Evolutionary conservation across 1,140 invertebrate species (phyloP).

Genomic region (Galendromus occidentalis): DNA sequence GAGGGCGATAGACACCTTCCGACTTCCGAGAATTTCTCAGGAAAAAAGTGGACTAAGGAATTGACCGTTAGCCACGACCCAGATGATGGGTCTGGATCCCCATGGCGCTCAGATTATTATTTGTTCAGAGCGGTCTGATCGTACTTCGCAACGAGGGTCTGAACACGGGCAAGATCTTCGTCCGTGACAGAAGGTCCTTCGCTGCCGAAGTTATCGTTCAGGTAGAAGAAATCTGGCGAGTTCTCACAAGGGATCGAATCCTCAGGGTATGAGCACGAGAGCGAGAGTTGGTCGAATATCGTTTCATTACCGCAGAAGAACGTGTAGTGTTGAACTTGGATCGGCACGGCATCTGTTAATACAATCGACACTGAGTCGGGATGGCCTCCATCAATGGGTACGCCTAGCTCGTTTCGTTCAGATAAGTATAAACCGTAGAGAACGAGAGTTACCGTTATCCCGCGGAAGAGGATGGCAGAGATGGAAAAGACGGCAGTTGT

Average conservation of each 20-base stretch:
- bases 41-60: no score
- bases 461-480: constrained; percentile 23
- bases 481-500: constrained; percentile 28
- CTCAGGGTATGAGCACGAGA: constrained; percentile 24
- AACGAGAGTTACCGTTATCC: constrained; percentile 17
- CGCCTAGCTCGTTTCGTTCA: no score
- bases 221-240: constrained; percentile 23
- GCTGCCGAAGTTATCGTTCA: constrained; percentile 22
- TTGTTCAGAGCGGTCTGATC: background rate
- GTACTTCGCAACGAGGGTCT: background rate
- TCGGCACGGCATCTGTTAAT: background rate
- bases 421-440: no score
- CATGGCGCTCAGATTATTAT: no score
- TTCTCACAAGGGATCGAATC: constrained; percentile 24
- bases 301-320: constrained; percentile 68
- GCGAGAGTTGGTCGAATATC: constrained; percentile 56
- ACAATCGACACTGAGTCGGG: no score
- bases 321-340: constrained; percentile 37
- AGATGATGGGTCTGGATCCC: no score
- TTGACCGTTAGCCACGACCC: no score
- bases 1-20: no score
- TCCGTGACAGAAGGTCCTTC: constrained; percentile 16
- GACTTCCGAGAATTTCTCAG: no score
- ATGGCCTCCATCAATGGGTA: no score
- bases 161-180: constrained; percentile 17